Conservation (phyloP, 64 coral and sea anemone genomes). For the Montipora capricornis region DNA sequence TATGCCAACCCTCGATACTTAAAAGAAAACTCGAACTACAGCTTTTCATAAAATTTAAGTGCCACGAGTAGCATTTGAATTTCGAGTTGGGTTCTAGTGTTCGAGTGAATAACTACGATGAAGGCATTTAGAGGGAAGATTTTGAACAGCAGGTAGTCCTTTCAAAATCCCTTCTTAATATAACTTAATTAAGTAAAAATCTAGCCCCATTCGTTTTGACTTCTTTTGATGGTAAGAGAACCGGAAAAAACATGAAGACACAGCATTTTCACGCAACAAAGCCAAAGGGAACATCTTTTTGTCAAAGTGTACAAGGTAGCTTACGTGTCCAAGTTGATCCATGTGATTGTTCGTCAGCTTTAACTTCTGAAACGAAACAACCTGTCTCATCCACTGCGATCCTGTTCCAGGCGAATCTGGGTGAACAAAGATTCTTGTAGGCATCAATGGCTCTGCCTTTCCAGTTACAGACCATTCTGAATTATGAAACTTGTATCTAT, state of each 20-base stretch:
- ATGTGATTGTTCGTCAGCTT: slow-evolving; percentile 95
- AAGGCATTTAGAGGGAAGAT: not conserved
- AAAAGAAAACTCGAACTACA: not conserved
- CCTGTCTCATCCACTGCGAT: slow-evolving; percentile 98
- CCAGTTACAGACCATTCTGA: slow-evolving; percentile 94
- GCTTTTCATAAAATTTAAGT: not conserved
- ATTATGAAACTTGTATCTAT: slow-evolving; percentile 97
- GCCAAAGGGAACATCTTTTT: not conserved
- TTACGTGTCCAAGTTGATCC: slow-evolving; percentile 93
- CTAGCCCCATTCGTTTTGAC: too few relatives aligned
- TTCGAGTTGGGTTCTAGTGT: not conserved
- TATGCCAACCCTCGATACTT: not conserved
- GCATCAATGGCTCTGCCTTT: slow-evolving; percentile 91
- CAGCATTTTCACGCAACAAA: not conserved
- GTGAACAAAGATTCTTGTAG: slow-evolving; percentile 91
- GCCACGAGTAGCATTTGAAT: not conserved
- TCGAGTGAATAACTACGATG: not conserved
- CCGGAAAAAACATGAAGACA: not conserved
- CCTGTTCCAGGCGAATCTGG: slow-evolving; percentile 94
- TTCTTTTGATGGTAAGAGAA: too few relatives aligned
- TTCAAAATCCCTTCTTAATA: not conserved
- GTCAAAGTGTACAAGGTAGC: not conserved
- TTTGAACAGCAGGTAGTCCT: not conserved
- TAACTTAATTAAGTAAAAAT: too few relatives aligned
- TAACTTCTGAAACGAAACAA: slow-evolving; percentile 96